Base-by-base conservation (phyloP, 2,113 vertebrate genomes). In the Vombatus ursinus region DNA sequence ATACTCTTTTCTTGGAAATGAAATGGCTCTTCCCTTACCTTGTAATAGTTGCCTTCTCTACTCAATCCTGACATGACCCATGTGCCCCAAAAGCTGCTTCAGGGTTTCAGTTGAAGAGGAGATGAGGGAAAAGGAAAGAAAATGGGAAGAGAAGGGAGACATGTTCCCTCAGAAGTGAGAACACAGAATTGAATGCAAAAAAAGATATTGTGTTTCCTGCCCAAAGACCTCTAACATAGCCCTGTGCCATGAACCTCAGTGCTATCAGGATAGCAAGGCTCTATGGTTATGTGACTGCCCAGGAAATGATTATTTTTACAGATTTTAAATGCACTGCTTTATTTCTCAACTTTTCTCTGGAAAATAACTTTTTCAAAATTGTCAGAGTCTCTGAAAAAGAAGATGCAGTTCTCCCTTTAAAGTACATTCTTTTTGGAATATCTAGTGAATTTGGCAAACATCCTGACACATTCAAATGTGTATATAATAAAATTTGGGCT, bases 381-480 rank as follows among this genome's bases (percentile, higher is more conserved):
- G 50, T 93, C 93, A 95, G 49, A 91, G 92, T 0, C 50, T n/a
- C 47, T 50, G 57, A 92, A 96, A 94, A 92, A 93, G 61, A 52
- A 96, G 95, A 92, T 68, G 90, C 26, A 91, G 6, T 49, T 94
- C 95, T 96, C 23, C 0, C 0, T 44, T 23, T 91, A 16, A 94
- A 11, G 47, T 68, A 3, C 90, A 50, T 93, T 50, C 52, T 94
- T 95, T 84, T 84, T 96, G 91, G 25, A 61, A 95, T 52, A 89
- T 44, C 53, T 94, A 47, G 93, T 68, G 52, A 94, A 57, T 94
- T 96, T 96, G 77, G 90, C 77, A 95, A 91, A 57, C 23, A 92
- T 97, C 26, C 48, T 94, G 96, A 96, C 51, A 93, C 48, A 92
- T 95, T 96, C n/a, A 95, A 95, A 94, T 92, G 68, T 94, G 31